phyloP scores from a whole-genome alignment of 2,888 invertebrate genomes.

The Acleris cristana region DNA sequence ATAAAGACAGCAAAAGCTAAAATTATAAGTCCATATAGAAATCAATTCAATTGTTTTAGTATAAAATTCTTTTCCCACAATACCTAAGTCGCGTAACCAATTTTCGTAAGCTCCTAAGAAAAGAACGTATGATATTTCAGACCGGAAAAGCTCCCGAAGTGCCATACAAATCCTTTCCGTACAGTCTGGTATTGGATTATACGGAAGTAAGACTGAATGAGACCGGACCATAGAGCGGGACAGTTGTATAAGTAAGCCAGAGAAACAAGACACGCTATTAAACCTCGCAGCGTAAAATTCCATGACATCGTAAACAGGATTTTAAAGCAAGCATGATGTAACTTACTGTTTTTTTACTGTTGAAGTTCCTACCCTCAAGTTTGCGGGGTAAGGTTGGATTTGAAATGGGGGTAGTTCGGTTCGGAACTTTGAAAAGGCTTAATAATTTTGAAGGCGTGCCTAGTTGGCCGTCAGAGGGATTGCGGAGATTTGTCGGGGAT shows the following conservation, averaged over 20 bases:
- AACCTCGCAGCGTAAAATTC: conserved; percentile 74
- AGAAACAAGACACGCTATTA: conserved; percentile 53
- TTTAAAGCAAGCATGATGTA: conserved; percentile 58
- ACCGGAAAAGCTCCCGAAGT: conserved; percentile 58
- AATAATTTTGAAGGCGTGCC: conserved; percentile 80
- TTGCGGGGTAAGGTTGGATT: conserved; percentile 41
- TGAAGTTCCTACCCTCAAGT: background rate
- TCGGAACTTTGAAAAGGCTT: conserved; percentile 65
- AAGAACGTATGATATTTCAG: conserved; percentile 62
- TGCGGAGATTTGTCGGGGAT: conserved; percentile 72
- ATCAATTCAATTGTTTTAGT: conserved; percentile 20
- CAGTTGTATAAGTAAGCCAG: conserved; percentile 40
- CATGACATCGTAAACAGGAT: conserved; percentile 71
- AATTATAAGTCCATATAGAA: background rate
- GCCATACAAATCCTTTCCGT: conserved; percentile 67
- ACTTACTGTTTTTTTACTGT: conserved; percentile 37
- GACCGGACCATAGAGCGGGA: conserved; percentile 59
- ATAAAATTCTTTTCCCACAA: conserved; percentile 43
- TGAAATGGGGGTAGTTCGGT: conserved; percentile 38
- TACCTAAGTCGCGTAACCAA: conserved; percentile 55
- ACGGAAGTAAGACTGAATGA: conserved; percentile 67
- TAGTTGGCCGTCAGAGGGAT: conserved; percentile 75
- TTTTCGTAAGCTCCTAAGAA: conserved; percentile 61
- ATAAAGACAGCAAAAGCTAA: too few relatives aligned
- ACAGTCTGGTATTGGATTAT: conserved; percentile 72